These are phyloP conservation scores for Phalera bucephala DNA, from an alignment of 2,888 invertebrate species.

Conservation along the genomic window DNA sequence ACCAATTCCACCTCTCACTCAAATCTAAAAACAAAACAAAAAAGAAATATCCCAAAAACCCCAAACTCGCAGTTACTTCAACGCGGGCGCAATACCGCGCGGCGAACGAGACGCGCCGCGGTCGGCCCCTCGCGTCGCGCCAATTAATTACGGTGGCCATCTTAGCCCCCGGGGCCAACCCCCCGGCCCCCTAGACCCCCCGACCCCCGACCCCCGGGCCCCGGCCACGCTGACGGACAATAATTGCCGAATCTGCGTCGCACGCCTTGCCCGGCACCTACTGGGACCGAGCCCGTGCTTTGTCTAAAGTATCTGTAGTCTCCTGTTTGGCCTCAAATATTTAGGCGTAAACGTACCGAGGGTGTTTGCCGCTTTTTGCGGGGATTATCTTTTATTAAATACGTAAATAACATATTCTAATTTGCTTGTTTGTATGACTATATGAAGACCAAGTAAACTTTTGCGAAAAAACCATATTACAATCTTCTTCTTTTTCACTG, in stretches of 20 bases:
- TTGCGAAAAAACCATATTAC: no score
- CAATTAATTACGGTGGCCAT: slow-evolving; percentile 83
- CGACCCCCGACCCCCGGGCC: slow-evolving; percentile 31
- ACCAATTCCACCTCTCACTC: no score
- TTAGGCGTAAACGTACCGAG: background rate
- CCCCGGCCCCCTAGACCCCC: slow-evolving; percentile 26
- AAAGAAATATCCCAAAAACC: slow-evolving; percentile 4
- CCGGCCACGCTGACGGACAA: slow-evolving; percentile 69
- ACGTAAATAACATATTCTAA: no score
- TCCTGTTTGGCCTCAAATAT: background rate
- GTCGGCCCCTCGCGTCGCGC: slow-evolving; percentile 81
- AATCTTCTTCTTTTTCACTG: no score
- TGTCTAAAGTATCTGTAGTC: slow-evolving; percentile 7
- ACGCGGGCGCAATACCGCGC: slow-evolving; percentile 76
- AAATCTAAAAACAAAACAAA: no score
- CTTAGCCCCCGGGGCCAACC: slow-evolving; percentile 60
- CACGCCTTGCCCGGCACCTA: slow-evolving; percentile 40
- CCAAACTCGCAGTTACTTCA: slow-evolving; percentile 26
- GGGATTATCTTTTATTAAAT: no score
- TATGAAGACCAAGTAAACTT: no score
- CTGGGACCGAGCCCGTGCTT: slow-evolving; percentile 11
- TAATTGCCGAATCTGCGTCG: slow-evolving; percentile 74
- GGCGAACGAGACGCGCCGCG: slow-evolving; percentile 73
- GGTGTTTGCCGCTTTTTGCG: background rate
- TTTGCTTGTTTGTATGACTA: no score